Base-by-base conservation (phyloP, 2,888 invertebrate species). In the Caenorhabditis sp. region DNA sequence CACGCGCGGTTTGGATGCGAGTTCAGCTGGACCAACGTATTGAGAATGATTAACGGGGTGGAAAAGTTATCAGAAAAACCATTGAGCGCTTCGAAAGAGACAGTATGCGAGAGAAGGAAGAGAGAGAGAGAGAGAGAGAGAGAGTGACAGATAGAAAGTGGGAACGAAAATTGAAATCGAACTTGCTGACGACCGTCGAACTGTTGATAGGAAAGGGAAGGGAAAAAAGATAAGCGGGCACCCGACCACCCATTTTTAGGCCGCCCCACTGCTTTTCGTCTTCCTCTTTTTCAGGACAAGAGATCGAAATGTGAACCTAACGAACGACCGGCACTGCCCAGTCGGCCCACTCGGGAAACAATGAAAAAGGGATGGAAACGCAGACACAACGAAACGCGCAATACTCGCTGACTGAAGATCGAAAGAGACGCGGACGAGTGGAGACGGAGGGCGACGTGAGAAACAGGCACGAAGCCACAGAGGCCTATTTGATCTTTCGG, bases 221-320 rank as follows among this genome's bases (percentile, higher is more conserved):
- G 47, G 4, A 15, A 40, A 15, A 47, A 18, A 47, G 47, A 74
- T 74, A 67, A 64, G 55, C 37, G 65, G n/a, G 11, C n/a, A 37
- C 50, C 40, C 40, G 71, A 61, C 60, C 74, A 35, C 74, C 67
- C 47, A 28, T 22, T 24, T 35, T 61, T 22, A 9, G 40, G 11
- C 9, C 56, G n/a, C 13, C 5, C 20, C 53, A 22, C 20, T 70
- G 50, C 69, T 78, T 58, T 35, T 51, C 58, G 6, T 37, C 26
- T 51, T 32, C 13, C 44, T 55, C 56, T 70, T 32, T n/a, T 69
- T 37, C 50, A 55, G 72, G 80, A 72, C 72, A 58, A 80, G 72
- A 72, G 80, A 80, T 72, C 72, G 68, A 80, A 72, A 72, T 62
- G 58, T 80, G 72, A 80, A 76, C 76, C 76, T 67, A 67, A 51